These are phyloP conservation scores for Chlorodrepanis virens DNA, from an alignment of 2,113 vertebrate genomes.

Conservation along the genomic window DNA sequence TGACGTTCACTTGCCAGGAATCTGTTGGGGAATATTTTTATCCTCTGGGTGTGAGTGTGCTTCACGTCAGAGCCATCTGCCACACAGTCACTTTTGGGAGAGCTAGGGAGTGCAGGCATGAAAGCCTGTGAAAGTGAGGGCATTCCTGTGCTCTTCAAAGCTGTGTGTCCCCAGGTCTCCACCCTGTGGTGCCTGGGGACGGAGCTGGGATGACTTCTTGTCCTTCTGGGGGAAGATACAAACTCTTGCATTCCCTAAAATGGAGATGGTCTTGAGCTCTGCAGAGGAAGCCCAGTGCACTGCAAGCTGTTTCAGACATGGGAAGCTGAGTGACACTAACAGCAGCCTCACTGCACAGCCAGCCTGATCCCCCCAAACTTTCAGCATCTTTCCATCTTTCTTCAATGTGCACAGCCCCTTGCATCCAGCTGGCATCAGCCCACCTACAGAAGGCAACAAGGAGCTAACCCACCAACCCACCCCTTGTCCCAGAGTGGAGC, in stretches of 20 bases:
- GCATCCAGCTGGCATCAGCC: fast-evolving
- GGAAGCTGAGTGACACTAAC: neutral
- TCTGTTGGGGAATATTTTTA: conserved; percentile 74
- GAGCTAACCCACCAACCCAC: neutral
- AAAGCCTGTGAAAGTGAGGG: conserved; percentile 62
- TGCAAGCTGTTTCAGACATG: neutral
- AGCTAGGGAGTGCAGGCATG: conserved; percentile 46
- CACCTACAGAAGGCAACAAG: neutral
- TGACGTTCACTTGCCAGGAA: conserved; percentile 41
- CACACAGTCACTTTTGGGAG: conserved; percentile 62
- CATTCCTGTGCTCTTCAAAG: conserved; percentile 59
- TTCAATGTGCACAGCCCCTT: neutral
- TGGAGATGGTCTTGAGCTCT: neutral
- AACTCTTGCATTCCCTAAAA: neutral
- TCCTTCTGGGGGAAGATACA: neutral
- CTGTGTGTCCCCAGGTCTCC: conserved; percentile 42
- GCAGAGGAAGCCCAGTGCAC: neutral
- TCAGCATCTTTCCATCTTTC: neutral
- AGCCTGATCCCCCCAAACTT: neutral
- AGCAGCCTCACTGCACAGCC: neutral
- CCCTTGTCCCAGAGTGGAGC: neutral
- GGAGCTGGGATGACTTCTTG: neutral
- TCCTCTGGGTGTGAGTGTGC: conserved; percentile 66
- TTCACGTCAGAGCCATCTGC: conserved; percentile 72
- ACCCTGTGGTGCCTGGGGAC: neutral